A percentile compares a stretch with the other conserved stretches of the same genome.
phyloP scores from a whole-genome alignment of 2,797 vertebrate species.

The Chiloscyllium punctatum region DNA sequence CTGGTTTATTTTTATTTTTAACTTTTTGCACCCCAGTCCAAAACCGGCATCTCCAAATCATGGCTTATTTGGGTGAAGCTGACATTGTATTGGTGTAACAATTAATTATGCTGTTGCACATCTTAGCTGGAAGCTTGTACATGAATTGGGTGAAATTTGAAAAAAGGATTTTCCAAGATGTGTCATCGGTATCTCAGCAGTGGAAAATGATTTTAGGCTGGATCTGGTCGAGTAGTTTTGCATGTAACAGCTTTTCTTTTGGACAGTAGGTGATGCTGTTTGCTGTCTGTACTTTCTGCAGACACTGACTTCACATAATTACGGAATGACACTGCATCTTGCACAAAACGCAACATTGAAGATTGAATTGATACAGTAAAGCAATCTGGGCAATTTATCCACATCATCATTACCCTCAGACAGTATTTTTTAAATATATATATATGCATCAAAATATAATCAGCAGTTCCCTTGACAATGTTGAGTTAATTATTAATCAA shows the following conservation, averaged over 20 bases:
- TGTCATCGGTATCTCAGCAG: not conserved
- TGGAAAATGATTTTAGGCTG: not conserved
- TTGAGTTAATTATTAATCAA: not conserved
- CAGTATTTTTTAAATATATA: not conserved
- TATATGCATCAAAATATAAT: not conserved
- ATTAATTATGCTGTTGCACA: not conserved
- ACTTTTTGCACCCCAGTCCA: no score
- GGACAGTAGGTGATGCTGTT: slow-evolving; percentile 25
- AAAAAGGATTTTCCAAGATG: not conserved
- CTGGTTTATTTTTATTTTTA: no score
- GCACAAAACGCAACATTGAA: not conserved
- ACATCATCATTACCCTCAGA: not conserved
- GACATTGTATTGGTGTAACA: not conserved
- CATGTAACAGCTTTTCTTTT: not conserved
- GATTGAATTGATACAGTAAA: not conserved
- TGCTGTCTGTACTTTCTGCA: not conserved
- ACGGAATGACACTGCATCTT: not conserved
- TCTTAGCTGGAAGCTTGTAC: not conserved
- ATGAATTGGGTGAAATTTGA: not conserved
- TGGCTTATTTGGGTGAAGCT: no score
- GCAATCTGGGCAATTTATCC: not conserved
- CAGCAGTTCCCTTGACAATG: not conserved
- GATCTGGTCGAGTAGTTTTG: not conserved
- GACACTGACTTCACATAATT: not conserved
- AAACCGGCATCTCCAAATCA: no score